These are phyloP conservation scores for Amia ocellicauda DNA, from an alignment of 2,113 vertebrate species.

Conservation along the genomic window DNA sequence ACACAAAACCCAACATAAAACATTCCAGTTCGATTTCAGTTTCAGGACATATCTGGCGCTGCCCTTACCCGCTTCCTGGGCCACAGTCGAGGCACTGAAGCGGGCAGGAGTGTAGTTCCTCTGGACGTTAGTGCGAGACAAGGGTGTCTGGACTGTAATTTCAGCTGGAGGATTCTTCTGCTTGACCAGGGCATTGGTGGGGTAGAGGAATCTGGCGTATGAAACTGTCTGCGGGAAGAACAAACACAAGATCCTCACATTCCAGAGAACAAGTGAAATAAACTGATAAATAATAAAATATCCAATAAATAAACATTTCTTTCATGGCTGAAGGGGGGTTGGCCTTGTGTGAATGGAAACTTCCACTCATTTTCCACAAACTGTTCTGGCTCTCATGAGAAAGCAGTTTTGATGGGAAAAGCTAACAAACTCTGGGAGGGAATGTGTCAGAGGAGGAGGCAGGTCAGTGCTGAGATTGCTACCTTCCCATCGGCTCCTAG, in stretches of 20 bases:
- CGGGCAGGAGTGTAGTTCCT: slow-evolving; percentile 67
- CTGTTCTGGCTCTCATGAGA: not conserved
- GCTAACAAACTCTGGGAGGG: too few species aligned
- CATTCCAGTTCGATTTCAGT: not conserved
- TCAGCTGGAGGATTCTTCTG: slow-evolving; percentile 68
- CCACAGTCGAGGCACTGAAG: slow-evolving; percentile 69
- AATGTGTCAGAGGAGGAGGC: too few species aligned
- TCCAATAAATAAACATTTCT: too few species aligned
- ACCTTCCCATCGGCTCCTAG: slow-evolving; percentile 87
- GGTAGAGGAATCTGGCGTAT: slow-evolving; percentile 91
- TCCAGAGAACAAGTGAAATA: too few species aligned
- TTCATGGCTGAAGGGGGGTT: not conserved
- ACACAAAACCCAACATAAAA: not conserved
- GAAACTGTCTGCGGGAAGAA: slow-evolving; percentile 79
- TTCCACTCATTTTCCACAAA: not conserved
- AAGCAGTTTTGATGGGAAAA: not conserved
- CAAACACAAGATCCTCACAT: slow-evolving; percentile 1
- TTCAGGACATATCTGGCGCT: not conserved
- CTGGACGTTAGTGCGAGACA: slow-evolving; percentile 60
- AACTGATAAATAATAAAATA: too few species aligned
- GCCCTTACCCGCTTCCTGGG: slow-evolving; percentile 77
- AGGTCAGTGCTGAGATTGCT: slow-evolving; percentile 33
- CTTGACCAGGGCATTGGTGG: slow-evolving; percentile 85
- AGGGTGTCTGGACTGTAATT: slow-evolving; percentile 54
- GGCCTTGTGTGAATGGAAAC: not conserved